Conservation (phyloP, 2,113 vertebrate genomes). For the Crypturellus undulatus region DNA sequence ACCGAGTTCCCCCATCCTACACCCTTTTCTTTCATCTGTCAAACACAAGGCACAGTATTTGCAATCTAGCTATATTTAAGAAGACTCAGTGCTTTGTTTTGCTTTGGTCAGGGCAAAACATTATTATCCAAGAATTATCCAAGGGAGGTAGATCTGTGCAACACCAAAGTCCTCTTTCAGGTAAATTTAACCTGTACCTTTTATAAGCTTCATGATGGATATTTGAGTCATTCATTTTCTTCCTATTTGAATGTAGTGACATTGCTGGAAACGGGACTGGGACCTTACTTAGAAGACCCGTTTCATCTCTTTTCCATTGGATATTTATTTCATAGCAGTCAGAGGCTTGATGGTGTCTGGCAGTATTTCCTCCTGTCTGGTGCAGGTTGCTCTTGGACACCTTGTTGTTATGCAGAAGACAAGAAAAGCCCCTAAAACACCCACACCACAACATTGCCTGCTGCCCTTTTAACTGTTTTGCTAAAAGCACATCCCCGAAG, state of each 20-base stretch:
- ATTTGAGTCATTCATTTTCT: neutral
- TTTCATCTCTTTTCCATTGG: neutral
- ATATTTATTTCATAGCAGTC: neutral
- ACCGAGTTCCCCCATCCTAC: neutral
- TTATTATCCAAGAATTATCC: neutral
- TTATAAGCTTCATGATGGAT: neutral
- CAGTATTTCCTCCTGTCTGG: neutral
- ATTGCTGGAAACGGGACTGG: neutral
- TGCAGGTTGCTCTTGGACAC: neutral
- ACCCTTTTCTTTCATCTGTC: conserved; percentile 49
- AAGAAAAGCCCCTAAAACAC: neutral
- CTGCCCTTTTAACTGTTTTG: neutral
- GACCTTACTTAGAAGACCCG: neutral
- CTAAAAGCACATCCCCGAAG: neutral
- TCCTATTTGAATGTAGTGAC: neutral
- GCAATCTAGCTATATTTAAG: neutral
- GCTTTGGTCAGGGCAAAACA: conserved; percentile 5
- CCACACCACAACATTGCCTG: neutral
- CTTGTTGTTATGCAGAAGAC: neutral
- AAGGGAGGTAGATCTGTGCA: neutral
- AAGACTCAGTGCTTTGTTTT: neutral
- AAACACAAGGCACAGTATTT: conserved; percentile 14
- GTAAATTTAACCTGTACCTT: neutral
- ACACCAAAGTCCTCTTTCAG: neutral
- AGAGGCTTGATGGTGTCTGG: neutral